Percentiles rank a stretch among this genome's conserved stretches.
Evolutionary conservation across 92 coral and sea anemone species (phyloP).

Genomic region (Pocillopora meandrina): DNA sequence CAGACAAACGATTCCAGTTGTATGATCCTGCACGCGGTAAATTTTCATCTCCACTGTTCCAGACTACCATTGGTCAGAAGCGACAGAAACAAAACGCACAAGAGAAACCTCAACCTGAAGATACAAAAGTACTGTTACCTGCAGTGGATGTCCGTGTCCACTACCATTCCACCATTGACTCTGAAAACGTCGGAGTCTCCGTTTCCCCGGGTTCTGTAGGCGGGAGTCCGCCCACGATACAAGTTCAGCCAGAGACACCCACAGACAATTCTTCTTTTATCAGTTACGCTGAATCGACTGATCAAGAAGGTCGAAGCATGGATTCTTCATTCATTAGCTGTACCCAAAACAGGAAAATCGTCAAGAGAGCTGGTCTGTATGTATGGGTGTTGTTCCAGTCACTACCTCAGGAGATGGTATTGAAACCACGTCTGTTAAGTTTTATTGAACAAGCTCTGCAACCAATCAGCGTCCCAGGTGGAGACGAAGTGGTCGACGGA

Average conservation of each 20-base stretch:
- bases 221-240: conserved; percentile 32
- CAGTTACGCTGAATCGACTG: conserved; percentile 35
- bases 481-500: conserved; percentile 61
- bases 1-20: conserved; percentile 43
- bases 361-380: conserved; percentile 88
- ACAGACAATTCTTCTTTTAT: conserved; percentile 39
- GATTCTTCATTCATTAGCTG: conserved; percentile 25
- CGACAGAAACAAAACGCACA: conserved; percentile 69
- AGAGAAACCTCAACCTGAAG: conserved; percentile 76
- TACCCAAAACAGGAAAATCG: conserved; percentile 54
- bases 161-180: conserved; percentile 85
- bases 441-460: conserved; percentile 91
- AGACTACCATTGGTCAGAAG: conserved; percentile 56
- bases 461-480: conserved; percentile 84
- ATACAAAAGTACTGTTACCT: conserved; percentile 81
- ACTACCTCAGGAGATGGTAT: conserved; percentile 94
- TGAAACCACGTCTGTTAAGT: conserved; percentile 89
- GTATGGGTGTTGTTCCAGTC: conserved; percentile 91
- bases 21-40: conserved; percentile 54
- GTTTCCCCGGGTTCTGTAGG: background rate
- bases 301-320: conserved; percentile 16
- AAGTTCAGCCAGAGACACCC: conserved; percentile 10
- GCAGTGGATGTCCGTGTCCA: conserved; percentile 95
- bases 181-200: conserved; percentile 44
- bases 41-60: conserved; percentile 52